Base-by-base conservation (phyloP, 1,140 invertebrate genomes). In the Drosophila bocki region DNA sequence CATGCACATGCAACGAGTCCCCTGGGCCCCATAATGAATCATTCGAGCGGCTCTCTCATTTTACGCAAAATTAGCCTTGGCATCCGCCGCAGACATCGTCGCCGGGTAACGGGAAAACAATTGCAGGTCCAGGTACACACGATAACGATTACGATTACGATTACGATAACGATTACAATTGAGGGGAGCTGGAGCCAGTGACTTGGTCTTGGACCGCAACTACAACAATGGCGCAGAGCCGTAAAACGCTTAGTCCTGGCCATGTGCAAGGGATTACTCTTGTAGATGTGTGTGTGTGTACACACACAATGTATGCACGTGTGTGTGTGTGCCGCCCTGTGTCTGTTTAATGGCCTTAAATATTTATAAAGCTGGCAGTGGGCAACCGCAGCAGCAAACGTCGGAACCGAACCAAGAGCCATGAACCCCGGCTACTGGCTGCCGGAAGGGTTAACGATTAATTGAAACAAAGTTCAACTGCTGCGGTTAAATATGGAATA, bases 41-140 rank as follows among this genome's bases (percentile, higher is more conserved):
- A 87, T 88, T 62, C 72, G 58, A 42, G 71, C 75, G 65, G 62
- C 59, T 65, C 57, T 70, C 84, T 87, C 77, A 88, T 88, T 88
- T 88, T 75, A 88, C 85, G 84, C 80, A 84, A 90, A 90, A 88
- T 88, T 88, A 88, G 80, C 81, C 68, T 69, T 64, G 68, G 69
- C 85, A 90, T 88, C 85, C 84, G 84, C 54, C 68, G 77, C 85
- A 87, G 84, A 87, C 80, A 60, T 26, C 22, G 45, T 22, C 32
- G 50, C 29, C 33, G 76, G 64, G 69, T n/a, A 54, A 54, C 80
- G 71, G 75, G 77, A 80, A 75, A 83, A 83, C 84, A 69, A 83
- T 87, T 78, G 77, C 44, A 53, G 51, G 26, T 29, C 13, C 51
- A 35, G 83, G 75, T 82, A 69, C 59, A 68, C 64, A 68, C 70